phyloP scores from a whole-genome alignment of 2,113 vertebrate species.

The Athene cunicularia region DNA sequence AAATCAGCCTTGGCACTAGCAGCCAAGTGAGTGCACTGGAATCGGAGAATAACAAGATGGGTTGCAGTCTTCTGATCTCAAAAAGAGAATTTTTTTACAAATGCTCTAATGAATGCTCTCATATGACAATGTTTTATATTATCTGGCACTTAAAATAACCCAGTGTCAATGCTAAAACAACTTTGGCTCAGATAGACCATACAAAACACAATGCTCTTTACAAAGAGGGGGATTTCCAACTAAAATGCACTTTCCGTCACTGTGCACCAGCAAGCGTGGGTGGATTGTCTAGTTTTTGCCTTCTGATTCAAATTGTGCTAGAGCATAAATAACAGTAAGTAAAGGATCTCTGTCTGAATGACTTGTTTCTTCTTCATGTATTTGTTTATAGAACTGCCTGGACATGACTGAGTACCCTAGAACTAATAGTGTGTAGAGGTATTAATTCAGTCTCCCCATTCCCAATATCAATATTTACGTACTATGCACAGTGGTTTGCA shows the following conservation, averaged over 20 bases:
- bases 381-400: constrained; percentile 20
- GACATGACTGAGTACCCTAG: not conserved
- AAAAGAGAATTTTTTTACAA: not conserved
- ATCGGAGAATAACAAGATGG: not conserved
- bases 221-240: not conserved
- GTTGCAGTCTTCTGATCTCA: not conserved
- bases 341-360: not conserved
- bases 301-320: not conserved
- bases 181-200: not conserved
- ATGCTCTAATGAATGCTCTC: not conserved
- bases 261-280: not conserved
- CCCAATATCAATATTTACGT: constrained; percentile 33
- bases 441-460: not conserved
- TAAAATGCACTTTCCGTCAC: not conserved
- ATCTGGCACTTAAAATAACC: not conserved
- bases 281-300: not conserved
- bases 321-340: not conserved
- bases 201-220: not conserved
- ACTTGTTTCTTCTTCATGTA: not conserved
- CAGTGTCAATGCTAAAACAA: not conserved
- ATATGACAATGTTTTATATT: not conserved
- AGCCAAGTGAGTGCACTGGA: not conserved
- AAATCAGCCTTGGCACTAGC: not conserved
- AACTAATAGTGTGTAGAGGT: not conserved
- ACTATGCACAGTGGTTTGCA: not conserved